These are phyloP conservation scores for Otus sunia DNA, from an alignment of 2,113 vertebrate genomes.

Conservation along the genomic window DNA sequence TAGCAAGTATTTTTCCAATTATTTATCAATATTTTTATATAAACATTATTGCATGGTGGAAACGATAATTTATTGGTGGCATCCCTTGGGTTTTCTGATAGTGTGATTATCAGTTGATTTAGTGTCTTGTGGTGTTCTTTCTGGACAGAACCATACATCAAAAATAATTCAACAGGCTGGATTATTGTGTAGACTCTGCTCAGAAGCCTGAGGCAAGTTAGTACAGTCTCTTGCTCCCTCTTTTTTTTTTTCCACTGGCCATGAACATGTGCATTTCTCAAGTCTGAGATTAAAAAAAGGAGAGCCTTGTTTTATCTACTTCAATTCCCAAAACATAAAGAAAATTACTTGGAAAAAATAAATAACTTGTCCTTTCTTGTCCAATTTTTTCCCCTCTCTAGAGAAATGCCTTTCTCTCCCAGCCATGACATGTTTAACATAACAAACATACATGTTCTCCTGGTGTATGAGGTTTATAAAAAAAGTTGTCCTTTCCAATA, in stretches of 20 bases:
- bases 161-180: slow-evolving; percentile 41
- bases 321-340: neutral
- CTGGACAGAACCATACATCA: neutral
- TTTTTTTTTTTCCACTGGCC: slow-evolving; percentile 1
- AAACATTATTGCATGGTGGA: neutral
- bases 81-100: neutral
- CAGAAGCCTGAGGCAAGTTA: slow-evolving; percentile 41
- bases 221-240: slow-evolving; percentile 2
- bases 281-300: neutral
- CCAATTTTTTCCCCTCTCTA: neutral
- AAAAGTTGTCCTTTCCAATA: neutral
- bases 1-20: neutral
- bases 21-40: neutral
- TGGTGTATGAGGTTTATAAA: neutral
- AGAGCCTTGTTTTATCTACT: neutral
- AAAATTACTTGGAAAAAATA: neutral
- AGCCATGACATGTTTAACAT: neutral
- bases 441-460: neutral
- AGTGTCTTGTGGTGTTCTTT: neutral
- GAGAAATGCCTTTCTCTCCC: neutral
- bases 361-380: neutral
- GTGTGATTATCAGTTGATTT: neutral
- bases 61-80: neutral
- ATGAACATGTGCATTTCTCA: neutral
- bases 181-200: slow-evolving; percentile 31